These are phyloP conservation scores for Engystomops pustulosus DNA, from an alignment of 2,113 vertebrate species.

Conservation along the genomic window DNA sequence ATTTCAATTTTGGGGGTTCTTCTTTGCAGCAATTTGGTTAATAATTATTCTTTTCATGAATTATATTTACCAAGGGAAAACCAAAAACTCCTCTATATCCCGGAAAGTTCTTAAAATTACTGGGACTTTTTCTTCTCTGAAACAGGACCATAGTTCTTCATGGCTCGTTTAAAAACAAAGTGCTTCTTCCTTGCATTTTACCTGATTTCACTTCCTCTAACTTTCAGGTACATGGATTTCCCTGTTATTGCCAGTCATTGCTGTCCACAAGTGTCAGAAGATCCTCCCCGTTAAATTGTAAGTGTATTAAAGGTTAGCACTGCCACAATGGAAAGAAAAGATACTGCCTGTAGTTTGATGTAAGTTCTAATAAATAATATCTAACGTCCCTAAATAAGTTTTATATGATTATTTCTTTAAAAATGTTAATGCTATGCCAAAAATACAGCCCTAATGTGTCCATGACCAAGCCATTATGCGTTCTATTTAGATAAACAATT, in stretches of 20 bases:
- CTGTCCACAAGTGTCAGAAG: no score
- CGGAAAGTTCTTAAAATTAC: background rate
- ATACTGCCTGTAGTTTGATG: no score
- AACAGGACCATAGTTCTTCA: background rate
- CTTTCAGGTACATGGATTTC: background rate
- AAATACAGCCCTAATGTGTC: no score
- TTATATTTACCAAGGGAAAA: background rate
- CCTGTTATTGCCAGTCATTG: no score
- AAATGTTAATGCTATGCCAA: no score
- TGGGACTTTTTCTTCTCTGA: constrained; percentile 5
- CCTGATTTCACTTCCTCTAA: background rate
- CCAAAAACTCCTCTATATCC: background rate
- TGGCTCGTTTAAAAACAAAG: background rate
- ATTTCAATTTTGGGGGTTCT: background rate
- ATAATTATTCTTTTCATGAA: no score
- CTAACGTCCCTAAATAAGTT: no score
- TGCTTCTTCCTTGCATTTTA: background rate
- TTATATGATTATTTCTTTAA: no score
- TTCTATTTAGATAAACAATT: no score
- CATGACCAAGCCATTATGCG: no score
- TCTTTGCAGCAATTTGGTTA: no score
- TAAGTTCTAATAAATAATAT: no score
- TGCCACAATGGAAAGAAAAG: background rate
- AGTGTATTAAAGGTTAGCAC: background rate
- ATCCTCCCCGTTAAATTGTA: background rate